These are phyloP conservation scores for Philotrypesis tridentata DNA, from an alignment of 1,140 invertebrate genomes.

Conservation along the genomic window DNA sequence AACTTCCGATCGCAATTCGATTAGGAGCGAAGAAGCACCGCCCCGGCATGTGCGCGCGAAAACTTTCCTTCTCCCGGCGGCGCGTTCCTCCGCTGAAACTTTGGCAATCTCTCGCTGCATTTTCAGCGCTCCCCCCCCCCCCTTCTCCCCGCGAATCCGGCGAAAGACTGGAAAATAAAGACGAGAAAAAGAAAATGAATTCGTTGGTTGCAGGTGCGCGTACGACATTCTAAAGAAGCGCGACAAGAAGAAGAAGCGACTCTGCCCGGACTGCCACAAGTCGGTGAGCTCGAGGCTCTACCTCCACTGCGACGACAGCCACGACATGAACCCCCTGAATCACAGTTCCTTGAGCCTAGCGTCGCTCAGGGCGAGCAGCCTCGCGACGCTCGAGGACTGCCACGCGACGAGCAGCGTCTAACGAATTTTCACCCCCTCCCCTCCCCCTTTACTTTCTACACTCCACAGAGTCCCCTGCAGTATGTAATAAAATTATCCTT, in stretches of 20 bases:
- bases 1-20: too few species aligned
- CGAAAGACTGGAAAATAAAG: too few species aligned
- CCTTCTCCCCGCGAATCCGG: too few species aligned
- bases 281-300: constrained; percentile 77
- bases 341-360: constrained; percentile 73
- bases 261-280: constrained; percentile 80
- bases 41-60: too few species aligned
- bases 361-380: constrained; percentile 69
- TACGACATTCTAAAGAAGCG: constrained; percentile 80
- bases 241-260: constrained; percentile 78
- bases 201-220: constrained; percentile 76
- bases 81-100: too few species aligned
- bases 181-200: not conserved
- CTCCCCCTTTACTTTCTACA: not conserved
- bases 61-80: too few species aligned
- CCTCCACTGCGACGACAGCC: constrained; percentile 72
- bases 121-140: too few species aligned
- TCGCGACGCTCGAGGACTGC: constrained; percentile 71
- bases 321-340: constrained; percentile 69
- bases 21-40: too few species aligned
- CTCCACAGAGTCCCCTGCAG: too few species aligned
- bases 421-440: constrained; percentile 26
- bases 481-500: too few species aligned
- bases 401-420: constrained; percentile 73
- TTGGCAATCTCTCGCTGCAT: too few species aligned